These are phyloP conservation scores for Mergus octosetaceus DNA, from an alignment of 2,797 vertebrate species.

Conservation along the genomic window DNA sequence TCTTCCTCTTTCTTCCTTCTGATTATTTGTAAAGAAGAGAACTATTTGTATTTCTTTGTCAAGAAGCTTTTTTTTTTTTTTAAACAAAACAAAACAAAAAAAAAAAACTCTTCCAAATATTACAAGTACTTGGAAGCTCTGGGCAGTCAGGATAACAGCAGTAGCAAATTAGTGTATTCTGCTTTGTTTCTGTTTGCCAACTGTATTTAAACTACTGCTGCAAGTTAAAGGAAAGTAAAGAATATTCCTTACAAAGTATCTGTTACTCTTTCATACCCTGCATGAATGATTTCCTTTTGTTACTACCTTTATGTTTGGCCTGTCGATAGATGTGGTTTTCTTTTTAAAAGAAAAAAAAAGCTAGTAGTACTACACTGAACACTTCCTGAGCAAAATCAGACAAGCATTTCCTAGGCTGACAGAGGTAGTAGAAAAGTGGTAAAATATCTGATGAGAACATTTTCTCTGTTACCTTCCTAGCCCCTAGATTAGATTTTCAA, in stretches of 20 bases:
- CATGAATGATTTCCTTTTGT: neutral
- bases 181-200: neutral
- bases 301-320: neutral
- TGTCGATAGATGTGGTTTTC: neutral
- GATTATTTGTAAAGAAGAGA: neutral
- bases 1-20: neutral
- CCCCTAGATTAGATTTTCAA: neutral
- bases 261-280: neutral
- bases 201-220: neutral
- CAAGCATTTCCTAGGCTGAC: neutral
- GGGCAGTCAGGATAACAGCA: neutral
- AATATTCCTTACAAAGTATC: neutral
- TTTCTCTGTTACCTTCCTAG: neutral
- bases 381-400: neutral
- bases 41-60: neutral
- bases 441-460: neutral
- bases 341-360: neutral
- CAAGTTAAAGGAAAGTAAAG: neutral
- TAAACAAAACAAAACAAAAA: too few species aligned
- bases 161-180: neutral
- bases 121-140: neutral
- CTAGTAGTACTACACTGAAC: neutral
- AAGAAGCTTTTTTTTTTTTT: neutral
- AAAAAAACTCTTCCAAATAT: neutral
- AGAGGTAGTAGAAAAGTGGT: neutral